A percentile compares a stretch with the other conserved stretches of the same genome.
Conservation (phyloP, 1,140 invertebrate genomes). For the Cardiocondyla obscurior region DNA sequence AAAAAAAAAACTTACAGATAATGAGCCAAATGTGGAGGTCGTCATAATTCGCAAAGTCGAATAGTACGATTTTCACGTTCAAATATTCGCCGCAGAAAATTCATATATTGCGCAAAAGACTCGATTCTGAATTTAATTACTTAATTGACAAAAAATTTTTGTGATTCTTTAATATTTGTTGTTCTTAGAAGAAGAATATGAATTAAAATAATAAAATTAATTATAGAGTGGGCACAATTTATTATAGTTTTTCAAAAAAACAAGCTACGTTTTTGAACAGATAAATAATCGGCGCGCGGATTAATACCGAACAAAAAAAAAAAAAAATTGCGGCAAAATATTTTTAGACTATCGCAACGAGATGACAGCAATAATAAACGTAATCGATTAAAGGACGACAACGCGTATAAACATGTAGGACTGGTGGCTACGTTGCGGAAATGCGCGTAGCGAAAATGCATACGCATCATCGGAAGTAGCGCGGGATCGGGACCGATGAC, state of each 20-base stretch:
- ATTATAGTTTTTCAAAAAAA: too few species aligned
- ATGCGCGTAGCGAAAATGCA: slow-evolving; percentile 10
- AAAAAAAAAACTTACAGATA: background rate
- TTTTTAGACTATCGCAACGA: too few species aligned
- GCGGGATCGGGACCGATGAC: slow-evolving; percentile 6
- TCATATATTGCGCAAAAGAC: too few species aligned
- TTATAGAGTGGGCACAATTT: too few species aligned
- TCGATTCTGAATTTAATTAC: background rate
- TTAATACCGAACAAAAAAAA: too few species aligned
- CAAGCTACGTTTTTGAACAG: too few species aligned
- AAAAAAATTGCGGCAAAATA: too few species aligned
- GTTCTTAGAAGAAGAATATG: background rate
- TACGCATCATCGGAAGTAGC: background rate
- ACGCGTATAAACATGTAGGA: too few species aligned
- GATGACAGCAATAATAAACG: background rate
- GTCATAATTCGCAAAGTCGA: background rate
- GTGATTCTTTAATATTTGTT: background rate
- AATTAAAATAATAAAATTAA: too few species aligned
- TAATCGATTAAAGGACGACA: background rate
- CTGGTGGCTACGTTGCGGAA: background rate
- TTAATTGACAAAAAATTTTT: background rate
- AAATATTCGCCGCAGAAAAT: background rate
- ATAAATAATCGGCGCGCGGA: too few species aligned
- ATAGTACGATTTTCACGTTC: background rate
- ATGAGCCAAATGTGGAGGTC: background rate